Conservation (phyloP, 2,797 vertebrate genomes). For the Cynodonichthys magdalenae region DNA sequence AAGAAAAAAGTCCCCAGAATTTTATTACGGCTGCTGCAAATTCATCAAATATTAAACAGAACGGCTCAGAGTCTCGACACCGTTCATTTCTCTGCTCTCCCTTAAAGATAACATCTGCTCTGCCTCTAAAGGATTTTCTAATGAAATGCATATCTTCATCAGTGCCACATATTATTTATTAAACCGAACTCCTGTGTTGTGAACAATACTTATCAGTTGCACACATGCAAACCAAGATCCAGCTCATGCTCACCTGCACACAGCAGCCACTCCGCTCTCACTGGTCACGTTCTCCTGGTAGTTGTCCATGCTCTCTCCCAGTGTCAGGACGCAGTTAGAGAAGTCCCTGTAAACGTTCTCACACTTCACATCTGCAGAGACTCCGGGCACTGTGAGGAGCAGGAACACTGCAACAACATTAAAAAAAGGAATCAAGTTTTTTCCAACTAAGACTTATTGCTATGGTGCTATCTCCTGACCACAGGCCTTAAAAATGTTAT, state of each 20-base stretch:
- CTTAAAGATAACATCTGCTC: conserved; percentile 64
- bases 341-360: conserved; percentile 80
- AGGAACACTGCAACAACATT: conserved; percentile 70
- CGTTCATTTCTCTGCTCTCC: conserved; percentile 64
- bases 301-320: conserved; percentile 80
- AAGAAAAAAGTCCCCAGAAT: conserved; percentile 56
- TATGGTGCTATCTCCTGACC: no score
- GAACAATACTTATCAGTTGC: background rate
- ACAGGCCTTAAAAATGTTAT: no score
- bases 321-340: conserved; percentile 80
- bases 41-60: conserved; percentile 79
- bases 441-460: no score
- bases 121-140: conserved; percentile 42
- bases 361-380: conserved; percentile 74
- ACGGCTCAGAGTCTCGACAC: conserved; percentile 68
- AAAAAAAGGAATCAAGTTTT: conserved; percentile 30
- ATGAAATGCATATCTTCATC: conserved; percentile 19
- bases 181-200: conserved; percentile 5
- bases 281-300: conserved; percentile 80
- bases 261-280: conserved; percentile 67
- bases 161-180: conserved; percentile 6
- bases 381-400: conserved; percentile 48
- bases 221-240: background rate
- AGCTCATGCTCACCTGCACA: conserved; percentile 74
- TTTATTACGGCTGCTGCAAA: conserved; percentile 77